A percentile compares a stretch with the other conserved stretches of the same genome.
Conservation (phyloP, 2,113 vertebrate species). For the Accipiter virgatus region DNA sequence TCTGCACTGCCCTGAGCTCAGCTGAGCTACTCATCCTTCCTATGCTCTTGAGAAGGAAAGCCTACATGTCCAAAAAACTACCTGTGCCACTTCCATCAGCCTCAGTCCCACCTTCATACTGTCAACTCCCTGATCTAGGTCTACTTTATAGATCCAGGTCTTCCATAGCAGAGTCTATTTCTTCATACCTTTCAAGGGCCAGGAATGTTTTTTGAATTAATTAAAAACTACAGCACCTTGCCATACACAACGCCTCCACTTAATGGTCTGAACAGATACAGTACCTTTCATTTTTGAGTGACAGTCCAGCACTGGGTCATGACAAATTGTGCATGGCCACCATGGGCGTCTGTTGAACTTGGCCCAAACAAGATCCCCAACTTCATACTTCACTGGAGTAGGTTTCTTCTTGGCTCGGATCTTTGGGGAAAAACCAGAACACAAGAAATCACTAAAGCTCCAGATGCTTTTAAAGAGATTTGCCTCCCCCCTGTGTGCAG, state of each 20-base stretch:
- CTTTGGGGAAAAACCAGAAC: constrained; percentile 73
- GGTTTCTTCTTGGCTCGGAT: constrained; percentile 80
- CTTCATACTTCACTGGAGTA: constrained; percentile 85
- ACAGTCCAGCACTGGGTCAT: constrained; percentile 81
- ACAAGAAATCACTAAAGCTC: constrained; percentile 53
- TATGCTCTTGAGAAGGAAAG: background rate
- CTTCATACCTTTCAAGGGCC: background rate
- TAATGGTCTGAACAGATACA: constrained; percentile 3
- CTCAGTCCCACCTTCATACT: background rate
- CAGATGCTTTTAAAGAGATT: constrained; percentile 34
- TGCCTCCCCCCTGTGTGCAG: background rate
- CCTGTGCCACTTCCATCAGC: background rate
- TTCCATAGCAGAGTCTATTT: background rate
- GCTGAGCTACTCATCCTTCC: background rate
- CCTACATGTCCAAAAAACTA: background rate
- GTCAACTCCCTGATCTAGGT: background rate
- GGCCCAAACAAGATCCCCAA: constrained; percentile 95
- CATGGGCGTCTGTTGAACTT: constrained; percentile 95
- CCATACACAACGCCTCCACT: background rate
- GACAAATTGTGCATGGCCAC: constrained; percentile 93
- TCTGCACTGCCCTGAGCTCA: background rate
- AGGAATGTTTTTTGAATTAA: background rate
- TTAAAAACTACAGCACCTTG: background rate
- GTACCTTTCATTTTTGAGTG: constrained; percentile 94
- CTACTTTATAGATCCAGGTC: background rate